Percentiles rank a stretch among this genome's conserved stretches.
These are phyloP conservation scores for Aplochiton taeniatus DNA, from an alignment of 2,797 vertebrate species.

Conservation along the genomic window DNA sequence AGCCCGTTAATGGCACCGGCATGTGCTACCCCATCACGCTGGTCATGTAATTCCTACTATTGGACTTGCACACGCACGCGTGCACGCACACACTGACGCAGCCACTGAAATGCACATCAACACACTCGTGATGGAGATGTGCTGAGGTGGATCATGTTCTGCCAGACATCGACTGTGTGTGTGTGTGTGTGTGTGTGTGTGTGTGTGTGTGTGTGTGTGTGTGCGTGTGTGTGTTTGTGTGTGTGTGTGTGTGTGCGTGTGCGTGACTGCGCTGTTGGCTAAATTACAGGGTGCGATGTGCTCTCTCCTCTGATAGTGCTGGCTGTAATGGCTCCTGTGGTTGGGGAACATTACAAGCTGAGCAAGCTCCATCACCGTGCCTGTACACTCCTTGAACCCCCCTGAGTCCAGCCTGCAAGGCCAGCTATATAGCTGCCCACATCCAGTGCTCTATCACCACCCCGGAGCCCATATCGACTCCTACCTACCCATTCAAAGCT, in stretches of 20 bases:
- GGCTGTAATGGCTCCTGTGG: constrained; percentile 72
- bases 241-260: constrained; percentile 22
- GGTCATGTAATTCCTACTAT: constrained; percentile 33
- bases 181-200: constrained; percentile 34
- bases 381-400: constrained; percentile 37
- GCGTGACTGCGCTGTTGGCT: constrained; percentile 60
- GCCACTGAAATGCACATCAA: constrained; percentile 8
- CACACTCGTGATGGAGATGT: constrained; percentile 7
- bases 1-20: constrained; percentile 63
- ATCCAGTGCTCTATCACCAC: constrained; percentile 37
- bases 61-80: constrained; percentile 36
- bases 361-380: constrained; percentile 63
- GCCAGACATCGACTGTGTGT: constrained; percentile 47
- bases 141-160: constrained; percentile 53
- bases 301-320: constrained; percentile 67
- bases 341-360: constrained; percentile 74
- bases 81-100: constrained; percentile 8
- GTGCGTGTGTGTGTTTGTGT: constrained; percentile 36
- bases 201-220: constrained; percentile 11
- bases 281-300: constrained; percentile 82
- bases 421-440: constrained; percentile 18
- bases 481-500: constrained; percentile 38
- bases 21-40: constrained; percentile 40
- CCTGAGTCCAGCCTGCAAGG: constrained; percentile 40
- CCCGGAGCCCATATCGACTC: constrained; percentile 26